A percentile compares a stretch with the other conserved stretches of the same genome.
Conservation (phyloP, 2,797 vertebrate species). For the Hybognathus amarus region DNA sequence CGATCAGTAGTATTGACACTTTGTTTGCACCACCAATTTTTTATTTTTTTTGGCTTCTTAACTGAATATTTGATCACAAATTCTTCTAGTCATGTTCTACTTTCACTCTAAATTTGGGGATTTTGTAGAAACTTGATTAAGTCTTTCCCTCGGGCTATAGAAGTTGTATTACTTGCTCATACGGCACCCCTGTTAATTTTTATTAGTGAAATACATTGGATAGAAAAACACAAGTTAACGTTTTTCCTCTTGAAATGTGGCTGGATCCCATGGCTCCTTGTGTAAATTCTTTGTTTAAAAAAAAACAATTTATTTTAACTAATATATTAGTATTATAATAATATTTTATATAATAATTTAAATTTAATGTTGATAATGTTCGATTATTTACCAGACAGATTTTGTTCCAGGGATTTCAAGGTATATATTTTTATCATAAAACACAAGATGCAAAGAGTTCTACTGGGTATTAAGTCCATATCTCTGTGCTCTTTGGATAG, state of each 20-base stretch:
- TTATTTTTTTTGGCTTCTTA: not conserved
- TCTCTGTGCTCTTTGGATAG: not conserved
- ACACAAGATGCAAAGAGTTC: too few relatives aligned
- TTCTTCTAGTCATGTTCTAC: not conserved
- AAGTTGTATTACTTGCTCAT: slow-evolving; percentile 16
- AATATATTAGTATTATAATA: not conserved
- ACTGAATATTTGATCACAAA: slow-evolving; percentile 16
- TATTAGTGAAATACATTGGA: not conserved
- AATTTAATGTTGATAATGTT: not conserved
- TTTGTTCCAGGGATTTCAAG: not conserved
- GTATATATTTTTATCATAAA: not conserved
- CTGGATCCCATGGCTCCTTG: not conserved
- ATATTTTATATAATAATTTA: not conserved
- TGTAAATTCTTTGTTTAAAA: not conserved
- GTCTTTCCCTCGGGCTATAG: not conserved
- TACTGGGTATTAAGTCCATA: too few relatives aligned
- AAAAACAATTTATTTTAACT: not conserved
- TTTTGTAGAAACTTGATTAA: slow-evolving; percentile 30
- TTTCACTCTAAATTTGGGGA: slow-evolving; percentile 4
- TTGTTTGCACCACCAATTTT: not conserved
- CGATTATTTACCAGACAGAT: not conserved
- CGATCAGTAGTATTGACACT: not conserved
- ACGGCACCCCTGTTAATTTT: not conserved
- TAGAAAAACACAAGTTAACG: not conserved
- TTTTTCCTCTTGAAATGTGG: not conserved